phyloP scores from a whole-genome alignment of 2,113 vertebrate genomes.

The Takifugu flavidus region DNA sequence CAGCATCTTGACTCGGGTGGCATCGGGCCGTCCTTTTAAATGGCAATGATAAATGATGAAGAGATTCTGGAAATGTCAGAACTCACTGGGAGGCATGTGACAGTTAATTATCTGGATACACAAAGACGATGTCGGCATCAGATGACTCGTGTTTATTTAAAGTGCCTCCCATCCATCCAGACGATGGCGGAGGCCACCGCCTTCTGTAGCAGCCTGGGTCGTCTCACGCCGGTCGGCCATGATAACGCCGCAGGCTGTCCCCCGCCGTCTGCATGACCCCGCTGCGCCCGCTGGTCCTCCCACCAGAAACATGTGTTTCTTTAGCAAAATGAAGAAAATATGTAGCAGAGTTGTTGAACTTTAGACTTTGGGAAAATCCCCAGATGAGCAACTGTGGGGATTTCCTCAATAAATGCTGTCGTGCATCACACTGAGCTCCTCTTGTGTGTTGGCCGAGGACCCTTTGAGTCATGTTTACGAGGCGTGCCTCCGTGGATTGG shows the following conservation, averaged over 20 bases:
- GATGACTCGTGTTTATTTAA: constrained; percentile 38
- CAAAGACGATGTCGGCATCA: constrained; percentile 40
- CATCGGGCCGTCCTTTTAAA: constrained; percentile 16
- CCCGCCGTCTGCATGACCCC: constrained; percentile 25
- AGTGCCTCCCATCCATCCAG: constrained; percentile 13
- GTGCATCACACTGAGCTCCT: too few species aligned
- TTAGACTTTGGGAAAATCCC: too few species aligned
- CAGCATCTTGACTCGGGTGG: background rate
- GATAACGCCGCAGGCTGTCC: constrained; percentile 23
- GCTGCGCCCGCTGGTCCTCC: background rate
- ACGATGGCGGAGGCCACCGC: constrained; percentile 32
- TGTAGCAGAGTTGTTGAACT: too few species aligned
- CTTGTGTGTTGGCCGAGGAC: too few species aligned
- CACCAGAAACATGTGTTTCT: constrained; percentile 1
- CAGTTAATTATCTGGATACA: constrained; percentile 54
- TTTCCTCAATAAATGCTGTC: too few species aligned
- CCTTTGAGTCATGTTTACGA: too few species aligned
- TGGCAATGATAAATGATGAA: constrained; percentile 40
- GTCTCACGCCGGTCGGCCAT: constrained; percentile 17
- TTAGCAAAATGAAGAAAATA: background rate
- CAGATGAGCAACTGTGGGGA: too few species aligned
- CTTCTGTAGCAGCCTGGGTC: constrained; percentile 21
- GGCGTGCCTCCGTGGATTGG: too few species aligned
- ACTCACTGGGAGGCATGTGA: constrained; percentile 35
- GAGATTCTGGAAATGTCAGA: constrained; percentile 40